Evolutionary conservation across 2,797 vertebrate species (phyloP).

Genomic region (Staurois parvus): DNA sequence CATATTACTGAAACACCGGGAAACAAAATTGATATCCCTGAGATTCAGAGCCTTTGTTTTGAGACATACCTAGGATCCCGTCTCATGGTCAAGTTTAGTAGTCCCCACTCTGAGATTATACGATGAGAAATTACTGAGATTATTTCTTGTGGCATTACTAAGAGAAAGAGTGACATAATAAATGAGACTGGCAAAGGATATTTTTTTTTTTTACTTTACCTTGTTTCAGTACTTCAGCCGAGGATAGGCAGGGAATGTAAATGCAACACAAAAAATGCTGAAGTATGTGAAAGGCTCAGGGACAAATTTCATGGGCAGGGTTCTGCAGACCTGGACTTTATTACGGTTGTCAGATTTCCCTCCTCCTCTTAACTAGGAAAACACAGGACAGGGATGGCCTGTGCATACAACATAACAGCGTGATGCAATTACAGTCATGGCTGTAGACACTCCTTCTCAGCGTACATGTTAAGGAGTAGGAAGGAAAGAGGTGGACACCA

Average conservation of each 20-base stretch:
- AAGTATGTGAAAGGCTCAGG: not conserved
- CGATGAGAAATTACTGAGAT: too few relatives aligned
- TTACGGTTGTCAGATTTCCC: not conserved
- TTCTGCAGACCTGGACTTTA: constrained; percentile 15
- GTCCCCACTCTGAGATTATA: too few relatives aligned
- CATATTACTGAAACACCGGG: too few relatives aligned
- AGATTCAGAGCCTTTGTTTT: too few relatives aligned
- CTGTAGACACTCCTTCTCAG: not conserved
- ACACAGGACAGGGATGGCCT: not conserved
- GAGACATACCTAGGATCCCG: too few relatives aligned
- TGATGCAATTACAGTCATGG: not conserved
- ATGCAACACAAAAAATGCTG: not conserved
- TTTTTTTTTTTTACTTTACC: not conserved
- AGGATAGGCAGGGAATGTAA: not conserved
- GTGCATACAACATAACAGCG: not conserved
- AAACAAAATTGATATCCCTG: too few relatives aligned
- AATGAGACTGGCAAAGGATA: not conserved
- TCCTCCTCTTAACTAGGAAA: too few relatives aligned
- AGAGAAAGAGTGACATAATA: not conserved
- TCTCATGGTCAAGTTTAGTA: too few relatives aligned
- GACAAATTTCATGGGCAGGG: constrained; percentile 23
- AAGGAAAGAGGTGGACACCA: not conserved
- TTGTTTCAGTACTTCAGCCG: not conserved
- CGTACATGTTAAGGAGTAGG: not conserved
- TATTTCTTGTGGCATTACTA: too few relatives aligned